Percentiles rank a stretch among this genome's conserved stretches.
These are phyloP conservation scores for Hydrozoanthus gracilis DNA, from an alignment of 92 coral and sea anemone species.

Conservation along the genomic window DNA sequence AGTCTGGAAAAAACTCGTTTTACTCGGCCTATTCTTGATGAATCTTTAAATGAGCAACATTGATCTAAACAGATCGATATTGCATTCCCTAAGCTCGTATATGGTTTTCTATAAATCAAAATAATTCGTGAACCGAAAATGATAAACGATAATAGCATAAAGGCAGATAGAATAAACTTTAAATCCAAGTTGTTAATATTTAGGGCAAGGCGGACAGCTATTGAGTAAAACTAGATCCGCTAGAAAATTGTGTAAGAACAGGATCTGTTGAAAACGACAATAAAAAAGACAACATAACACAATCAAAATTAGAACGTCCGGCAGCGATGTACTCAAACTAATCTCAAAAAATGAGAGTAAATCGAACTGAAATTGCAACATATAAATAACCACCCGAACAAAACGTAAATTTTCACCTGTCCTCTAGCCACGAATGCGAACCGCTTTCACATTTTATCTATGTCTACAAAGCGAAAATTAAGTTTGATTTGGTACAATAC, in stretches of 20 bases:
- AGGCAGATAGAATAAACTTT: background rate
- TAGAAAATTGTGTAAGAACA: slow-evolving; percentile 7
- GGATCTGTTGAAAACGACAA: slow-evolving; percentile 43
- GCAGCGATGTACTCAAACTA: slow-evolving; percentile 1
- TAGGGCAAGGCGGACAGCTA: slow-evolving; percentile 41
- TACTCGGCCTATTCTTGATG: slow-evolving; percentile 2
- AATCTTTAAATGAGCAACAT: slow-evolving; percentile 51
- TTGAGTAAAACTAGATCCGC: slow-evolving; percentile 32
- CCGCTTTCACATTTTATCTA: slow-evolving; percentile 20
- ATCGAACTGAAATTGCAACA: slow-evolving; percentile 30
- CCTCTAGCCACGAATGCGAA: slow-evolving; percentile 36
- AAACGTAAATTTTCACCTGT: slow-evolving; percentile 49
- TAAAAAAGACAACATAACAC: slow-evolving; percentile 22
- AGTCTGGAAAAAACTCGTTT: slow-evolving; percentile 18
- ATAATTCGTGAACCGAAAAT: background rate
- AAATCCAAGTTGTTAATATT: slow-evolving; percentile 13
- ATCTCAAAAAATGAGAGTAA: background rate
- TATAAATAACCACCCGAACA: slow-evolving; percentile 17
- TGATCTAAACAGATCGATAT: slow-evolving; percentile 21
- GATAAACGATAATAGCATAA: background rate
- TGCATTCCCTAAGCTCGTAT: background rate
- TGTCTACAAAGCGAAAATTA: slow-evolving; percentile 23
- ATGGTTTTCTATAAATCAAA: slow-evolving; percentile 2
- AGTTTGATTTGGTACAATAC: background rate
- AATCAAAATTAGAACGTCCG: slow-evolving; percentile 24